Evolutionary conservation across 2,113 vertebrate species (phyloP).

Genomic region (Rhinichthys klamathensis): DNA sequence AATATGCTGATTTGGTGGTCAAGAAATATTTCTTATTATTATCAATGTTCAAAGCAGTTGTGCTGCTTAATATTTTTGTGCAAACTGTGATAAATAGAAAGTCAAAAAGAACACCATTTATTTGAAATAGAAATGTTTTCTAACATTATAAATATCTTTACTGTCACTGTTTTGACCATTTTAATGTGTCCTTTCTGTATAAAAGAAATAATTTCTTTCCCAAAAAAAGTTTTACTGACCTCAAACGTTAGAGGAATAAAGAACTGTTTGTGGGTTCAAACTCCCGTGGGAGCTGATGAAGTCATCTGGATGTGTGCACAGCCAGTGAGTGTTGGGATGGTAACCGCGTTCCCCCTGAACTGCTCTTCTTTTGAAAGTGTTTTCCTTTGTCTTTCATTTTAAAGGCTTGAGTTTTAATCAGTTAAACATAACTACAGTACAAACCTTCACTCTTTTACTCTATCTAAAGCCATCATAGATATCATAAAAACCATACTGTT

Average conservation of each 20-base stretch:
- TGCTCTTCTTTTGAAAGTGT: constrained; percentile 61
- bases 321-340: constrained; percentile 69
- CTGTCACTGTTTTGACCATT: not conserved
- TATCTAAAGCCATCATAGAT: too few relatives aligned
- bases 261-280: not conserved
- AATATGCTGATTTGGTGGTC: not conserved
- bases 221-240: not conserved
- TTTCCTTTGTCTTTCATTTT: constrained; percentile 47
- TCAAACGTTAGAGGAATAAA: not conserved
- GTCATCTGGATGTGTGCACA: constrained; percentile 61
- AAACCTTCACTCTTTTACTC: not conserved
- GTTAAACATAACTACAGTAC: not conserved
- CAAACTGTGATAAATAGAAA: not conserved
- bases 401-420: constrained; percentile 33
- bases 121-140: not conserved
- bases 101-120: not conserved
- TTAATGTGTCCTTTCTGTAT: not conserved
- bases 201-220: not conserved
- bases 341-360: constrained; percentile 59
- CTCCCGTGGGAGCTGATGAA: constrained; percentile 53
- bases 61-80: not conserved
- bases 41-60: not conserved
- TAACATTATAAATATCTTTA: not conserved
- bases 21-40: not conserved
- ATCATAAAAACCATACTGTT: too few relatives aligned